Evolutionary conservation across 2,888 invertebrate genomes (phyloP), one percentile per base, ranked within the genome.

Genomic region (Heliconius hortense): DNA sequence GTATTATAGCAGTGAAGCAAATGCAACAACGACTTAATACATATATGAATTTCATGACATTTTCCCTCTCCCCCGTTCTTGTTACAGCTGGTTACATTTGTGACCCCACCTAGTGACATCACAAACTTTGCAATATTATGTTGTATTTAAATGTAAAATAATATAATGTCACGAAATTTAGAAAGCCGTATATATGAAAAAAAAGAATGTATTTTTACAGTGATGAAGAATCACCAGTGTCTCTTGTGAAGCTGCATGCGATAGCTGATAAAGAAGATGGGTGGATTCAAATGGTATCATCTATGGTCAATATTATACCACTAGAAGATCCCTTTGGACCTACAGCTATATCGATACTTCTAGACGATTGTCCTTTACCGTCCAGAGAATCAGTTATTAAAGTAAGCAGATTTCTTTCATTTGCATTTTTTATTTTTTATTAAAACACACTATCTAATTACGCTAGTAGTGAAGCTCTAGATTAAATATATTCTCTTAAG

Each of bases 361-460:
- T 98, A 75, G 98, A 98, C 86, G 98, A 98, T 86, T 98, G 98
- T 85, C 98, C 98, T 21, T 92, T 98, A 79, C 98, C 98, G 21
- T 97, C 98, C 73, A 94, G 94, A 83, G 95, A 95, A 75, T 94
- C 95, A 24, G 95, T 96, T 7, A 86, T 95, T 28, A 97, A 96
- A 95, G 97, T 96, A 82, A 79, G 83, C 73, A n/a, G 18, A 53
- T 21, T 53, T 53, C 2, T 53, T 21, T 53, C 43, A 7, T 7
- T 53, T 53, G 8, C 7, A 7, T 53, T 53, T 21, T 53, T 21
- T 53, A 7, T 53, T 53, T 53, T 53, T 53, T 53, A 53, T 53
- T 53, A 15, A 15, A 15, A 43, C 4, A 15, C 15, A 43, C 4
- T 43, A 43, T 15, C 1, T 3, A n/a, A 10, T n/a, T 35, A 35